phyloP scores from a whole-genome alignment of 2,888 invertebrate genomes.

The Aleiodes alternator region DNA sequence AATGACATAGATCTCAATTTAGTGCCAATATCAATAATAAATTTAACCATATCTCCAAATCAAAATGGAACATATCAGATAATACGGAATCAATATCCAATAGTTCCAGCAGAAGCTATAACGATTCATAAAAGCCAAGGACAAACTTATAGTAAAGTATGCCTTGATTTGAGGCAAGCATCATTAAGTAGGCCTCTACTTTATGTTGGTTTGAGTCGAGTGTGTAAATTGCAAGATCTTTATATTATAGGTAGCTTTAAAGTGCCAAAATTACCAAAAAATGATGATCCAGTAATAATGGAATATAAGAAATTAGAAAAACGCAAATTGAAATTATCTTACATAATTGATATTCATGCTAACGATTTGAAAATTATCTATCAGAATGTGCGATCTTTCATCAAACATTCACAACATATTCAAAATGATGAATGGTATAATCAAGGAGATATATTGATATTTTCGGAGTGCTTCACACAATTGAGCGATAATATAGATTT shows the following conservation, averaged over 20 bases:
- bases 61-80: background rate
- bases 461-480: background rate
- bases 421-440: background rate
- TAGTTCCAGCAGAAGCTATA: background rate
- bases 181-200: too few relatives aligned
- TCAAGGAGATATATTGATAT: background rate
- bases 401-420: background rate
- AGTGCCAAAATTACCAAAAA: background rate
- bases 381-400: background rate
- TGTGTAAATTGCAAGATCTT: background rate
- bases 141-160: conserved; percentile 7
- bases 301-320: background rate
- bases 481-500: background rate
- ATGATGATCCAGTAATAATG: background rate
- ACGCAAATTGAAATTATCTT: background rate
- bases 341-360: background rate
- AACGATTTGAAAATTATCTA: background rate
- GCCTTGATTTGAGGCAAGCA: background rate
- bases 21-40: background rate
- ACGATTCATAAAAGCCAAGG: background rate
- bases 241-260: conserved; percentile 19
- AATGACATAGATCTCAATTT: background rate
- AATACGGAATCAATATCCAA: background rate
- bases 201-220: too few relatives aligned
- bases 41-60: background rate